A percentile compares a stretch with the other conserved stretches of the same genome.
Conservation (phyloP, 2,888 invertebrate genomes). For the Nomada fucata region DNA sequence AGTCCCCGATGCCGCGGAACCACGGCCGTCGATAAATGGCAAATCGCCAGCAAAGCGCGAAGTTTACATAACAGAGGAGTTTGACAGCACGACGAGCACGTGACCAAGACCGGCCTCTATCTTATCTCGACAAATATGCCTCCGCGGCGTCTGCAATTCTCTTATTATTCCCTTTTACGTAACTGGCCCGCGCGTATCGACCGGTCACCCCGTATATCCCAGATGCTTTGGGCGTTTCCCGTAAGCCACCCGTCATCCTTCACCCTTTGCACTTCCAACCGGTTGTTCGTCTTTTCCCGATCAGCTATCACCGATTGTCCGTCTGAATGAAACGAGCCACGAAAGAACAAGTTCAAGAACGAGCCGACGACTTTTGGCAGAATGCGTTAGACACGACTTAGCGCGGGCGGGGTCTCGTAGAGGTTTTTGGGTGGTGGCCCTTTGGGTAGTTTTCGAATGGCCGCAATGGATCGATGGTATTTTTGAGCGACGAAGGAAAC, state of each 20-base stretch:
- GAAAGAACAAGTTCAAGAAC: conserved; percentile 17
- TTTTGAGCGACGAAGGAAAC: no score
- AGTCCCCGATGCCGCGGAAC: conserved; percentile 58
- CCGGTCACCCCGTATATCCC: conserved; percentile 54
- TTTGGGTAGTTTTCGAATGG: neutral
- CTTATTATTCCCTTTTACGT: conserved; percentile 77
- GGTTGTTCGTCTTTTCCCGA: neutral
- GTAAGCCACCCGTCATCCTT: conserved; percentile 45
- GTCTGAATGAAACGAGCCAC: neutral
- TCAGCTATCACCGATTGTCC: neutral
- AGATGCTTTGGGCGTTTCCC: conserved; percentile 58
- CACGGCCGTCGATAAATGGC: conserved; percentile 73
- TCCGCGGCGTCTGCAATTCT: conserved; percentile 62
- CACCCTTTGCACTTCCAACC: conserved; percentile 10
- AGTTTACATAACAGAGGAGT: conserved; percentile 83
- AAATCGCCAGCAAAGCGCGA: conserved; percentile 77
- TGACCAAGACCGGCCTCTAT: conserved; percentile 75
- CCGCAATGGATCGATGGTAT: no score
- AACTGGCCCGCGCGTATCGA: conserved; percentile 72
- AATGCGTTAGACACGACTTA: neutral
- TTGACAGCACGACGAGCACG: conserved; percentile 82
- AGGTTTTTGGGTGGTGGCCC: neutral
- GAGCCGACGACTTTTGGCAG: neutral
- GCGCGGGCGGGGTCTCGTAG: no score
- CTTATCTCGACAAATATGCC: conserved; percentile 77